Evolutionary conservation across 1,140 invertebrate species (phyloP).

Genomic region (Trypoxylus dichotomus): DNA sequence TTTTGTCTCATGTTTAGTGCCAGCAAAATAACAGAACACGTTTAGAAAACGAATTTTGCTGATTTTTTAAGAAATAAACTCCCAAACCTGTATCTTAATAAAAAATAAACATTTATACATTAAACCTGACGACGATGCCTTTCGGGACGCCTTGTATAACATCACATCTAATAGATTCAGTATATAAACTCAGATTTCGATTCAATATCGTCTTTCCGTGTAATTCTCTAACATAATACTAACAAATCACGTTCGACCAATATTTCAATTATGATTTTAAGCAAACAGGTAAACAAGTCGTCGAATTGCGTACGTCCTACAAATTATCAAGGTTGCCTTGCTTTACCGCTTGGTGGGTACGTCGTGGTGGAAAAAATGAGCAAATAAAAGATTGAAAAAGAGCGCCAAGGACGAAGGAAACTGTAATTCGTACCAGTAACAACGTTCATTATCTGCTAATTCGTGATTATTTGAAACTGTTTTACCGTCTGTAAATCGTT

Average conservation of each 20-base stretch:
- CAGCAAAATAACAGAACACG: too few species aligned
- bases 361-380: background rate
- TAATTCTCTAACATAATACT: background rate
- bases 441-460: background rate
- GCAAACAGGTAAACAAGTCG: background rate
- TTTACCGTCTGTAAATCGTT: background rate
- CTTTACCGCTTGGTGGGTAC: background rate
- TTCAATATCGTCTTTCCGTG: background rate
- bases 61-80: too few species aligned
- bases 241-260: background rate
- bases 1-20: too few species aligned
- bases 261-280: background rate
- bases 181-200: background rate
- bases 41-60: too few species aligned
- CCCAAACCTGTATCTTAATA: too few species aligned
- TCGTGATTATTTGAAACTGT: background rate
- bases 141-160: too few species aligned
- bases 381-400: background rate
- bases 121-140: too few species aligned
- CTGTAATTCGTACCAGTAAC: background rate
- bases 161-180: background rate
- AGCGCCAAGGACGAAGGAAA: background rate
- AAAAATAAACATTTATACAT: too few species aligned
- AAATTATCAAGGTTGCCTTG: background rate
- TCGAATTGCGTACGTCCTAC: background rate